Percentiles rank a stretch among this genome's conserved stretches.
Evolutionary conservation across 1,140 invertebrate species (phyloP).

Genomic region (Proales similis): DNA sequence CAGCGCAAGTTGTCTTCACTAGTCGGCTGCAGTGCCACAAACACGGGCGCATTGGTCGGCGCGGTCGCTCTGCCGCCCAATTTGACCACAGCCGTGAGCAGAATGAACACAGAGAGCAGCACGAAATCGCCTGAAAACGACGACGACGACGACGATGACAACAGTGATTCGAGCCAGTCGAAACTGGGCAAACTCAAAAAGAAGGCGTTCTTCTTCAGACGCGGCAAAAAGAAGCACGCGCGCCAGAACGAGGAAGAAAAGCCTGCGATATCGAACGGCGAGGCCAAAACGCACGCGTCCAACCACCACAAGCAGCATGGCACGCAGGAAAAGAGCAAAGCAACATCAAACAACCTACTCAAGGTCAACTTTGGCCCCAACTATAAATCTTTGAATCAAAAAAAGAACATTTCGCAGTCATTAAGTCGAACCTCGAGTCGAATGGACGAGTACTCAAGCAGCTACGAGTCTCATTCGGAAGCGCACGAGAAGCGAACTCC

Average conservation of each 20-base stretch:
- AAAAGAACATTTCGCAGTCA: too few relatives aligned
- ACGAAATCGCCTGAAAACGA: neutral
- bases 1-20: conserved; percentile 23
- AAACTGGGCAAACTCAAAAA: neutral
- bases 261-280: too few relatives aligned
- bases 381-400: too few relatives aligned
- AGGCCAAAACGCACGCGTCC: too few relatives aligned
- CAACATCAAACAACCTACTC: too few relatives aligned
- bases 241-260: too few relatives aligned
- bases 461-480: conserved; percentile 34
- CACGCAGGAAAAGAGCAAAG: too few relatives aligned
- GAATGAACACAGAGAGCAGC: neutral
- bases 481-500: neutral
- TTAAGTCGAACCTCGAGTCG: conserved; percentile 14
- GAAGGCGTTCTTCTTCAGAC: neutral
- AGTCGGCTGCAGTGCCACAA: conserved; percentile 20
- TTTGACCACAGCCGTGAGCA: neutral
- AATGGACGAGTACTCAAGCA: conserved; percentile 29
- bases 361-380: too few relatives aligned
- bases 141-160: neutral
- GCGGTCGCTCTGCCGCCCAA: conserved; percentile 6
- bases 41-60: conserved; percentile 24
- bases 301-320: too few relatives aligned
- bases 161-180: neutral
- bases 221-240: too few relatives aligned